Percentiles rank a stretch among this genome's conserved stretches.
Evolutionary conservation across 2,888 invertebrate species (phyloP).

Genomic region (Galeruca laticollis): DNA sequence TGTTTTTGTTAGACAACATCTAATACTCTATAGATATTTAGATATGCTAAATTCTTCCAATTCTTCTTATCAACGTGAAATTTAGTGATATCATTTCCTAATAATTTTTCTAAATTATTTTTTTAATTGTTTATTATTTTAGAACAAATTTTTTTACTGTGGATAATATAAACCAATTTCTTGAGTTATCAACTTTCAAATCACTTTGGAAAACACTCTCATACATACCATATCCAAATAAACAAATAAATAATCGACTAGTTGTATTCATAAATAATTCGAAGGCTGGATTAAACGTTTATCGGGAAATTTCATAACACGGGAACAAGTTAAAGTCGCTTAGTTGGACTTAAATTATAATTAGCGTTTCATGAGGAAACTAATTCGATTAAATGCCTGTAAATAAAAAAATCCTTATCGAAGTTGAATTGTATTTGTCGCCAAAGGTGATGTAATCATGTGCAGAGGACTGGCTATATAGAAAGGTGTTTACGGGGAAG

Average conservation of each 20-base stretch:
- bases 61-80: too few relatives aligned
- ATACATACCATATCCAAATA: neutral
- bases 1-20: too few relatives aligned
- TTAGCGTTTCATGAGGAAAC: constrained; percentile 44
- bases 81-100: too few relatives aligned
- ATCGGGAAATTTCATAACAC: constrained; percentile 1
- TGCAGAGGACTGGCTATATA: constrained; percentile 44
- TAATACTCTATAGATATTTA: too few relatives aligned
- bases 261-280: neutral
- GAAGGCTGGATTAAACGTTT: neutral
- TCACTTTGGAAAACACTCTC: neutral
- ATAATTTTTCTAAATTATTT: too few relatives aligned
- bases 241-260: neutral
- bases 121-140: too few relatives aligned
- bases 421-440: constrained; percentile 53
- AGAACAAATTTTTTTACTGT: too few relatives aligned
- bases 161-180: too few relatives aligned
- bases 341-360: constrained; percentile 34
- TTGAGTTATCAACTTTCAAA: too few relatives aligned
- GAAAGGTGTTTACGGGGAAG: constrained; percentile 44
- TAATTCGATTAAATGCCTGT: constrained; percentile 51
- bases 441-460: constrained; percentile 55
- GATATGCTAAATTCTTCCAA: too few relatives aligned
- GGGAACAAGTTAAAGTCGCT: neutral
- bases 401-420: constrained; percentile 45